These are phyloP conservation scores for Parapristionchus giblindavisi DNA, from an alignment of 2,888 invertebrate genomes.

Conservation along the genomic window DNA sequence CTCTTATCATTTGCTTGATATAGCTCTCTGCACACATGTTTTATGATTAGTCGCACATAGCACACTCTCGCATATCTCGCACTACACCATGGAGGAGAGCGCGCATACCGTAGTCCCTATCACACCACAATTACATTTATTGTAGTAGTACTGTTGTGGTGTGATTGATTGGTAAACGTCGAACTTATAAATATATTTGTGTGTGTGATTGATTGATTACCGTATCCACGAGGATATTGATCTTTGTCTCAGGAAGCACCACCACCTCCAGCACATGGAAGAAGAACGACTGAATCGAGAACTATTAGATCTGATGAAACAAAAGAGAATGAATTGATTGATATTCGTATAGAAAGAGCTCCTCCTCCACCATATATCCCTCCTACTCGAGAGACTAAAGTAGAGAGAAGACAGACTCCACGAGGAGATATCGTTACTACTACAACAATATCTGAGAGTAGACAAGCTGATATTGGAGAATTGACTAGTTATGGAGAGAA, in stretches of 20 bases:
- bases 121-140: too few relatives aligned
- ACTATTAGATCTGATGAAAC: not conserved
- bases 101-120: conserved; percentile 1
- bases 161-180: conserved; percentile 14
- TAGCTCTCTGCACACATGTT: conserved; percentile 6
- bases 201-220: not conserved
- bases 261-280: conserved; percentile 30
- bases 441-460: conserved; percentile 31
- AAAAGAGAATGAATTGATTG: not conserved
- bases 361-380: not conserved
- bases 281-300: not conserved
- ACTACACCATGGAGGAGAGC: conserved; percentile 32
- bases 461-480: conserved; percentile 27
- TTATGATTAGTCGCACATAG: not conserved
- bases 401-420: conserved; percentile 26
- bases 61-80: conserved; percentile 18
- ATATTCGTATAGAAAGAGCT: conserved; percentile 28
- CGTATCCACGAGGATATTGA: too few relatives aligned
- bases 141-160: not conserved
- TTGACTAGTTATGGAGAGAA: conserved; percentile 13
- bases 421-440: conserved; percentile 34
- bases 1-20: conserved; percentile 8
- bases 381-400: conserved; percentile 29
- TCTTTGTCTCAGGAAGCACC: conserved; percentile 22
- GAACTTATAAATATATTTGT: too few relatives aligned